A percentile compares a stretch with the other conserved stretches of the same genome.
phyloP scores from a whole-genome alignment of 2,113 vertebrate genomes.

The Urocolius indicus region DNA sequence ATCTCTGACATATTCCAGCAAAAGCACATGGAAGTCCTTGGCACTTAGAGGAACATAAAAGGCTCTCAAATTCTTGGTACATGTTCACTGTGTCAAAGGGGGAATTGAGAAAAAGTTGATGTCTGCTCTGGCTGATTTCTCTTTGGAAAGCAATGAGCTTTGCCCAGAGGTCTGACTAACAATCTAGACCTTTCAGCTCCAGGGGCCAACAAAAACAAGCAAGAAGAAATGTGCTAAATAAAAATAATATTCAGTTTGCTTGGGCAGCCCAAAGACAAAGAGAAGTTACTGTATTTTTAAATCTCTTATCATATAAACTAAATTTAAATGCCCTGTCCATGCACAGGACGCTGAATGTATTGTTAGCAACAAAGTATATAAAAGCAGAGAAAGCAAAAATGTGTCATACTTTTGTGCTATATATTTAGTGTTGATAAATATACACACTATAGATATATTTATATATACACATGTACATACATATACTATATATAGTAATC shows the following conservation, averaged over 20 bases:
- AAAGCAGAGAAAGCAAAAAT: not conserved
- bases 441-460: too few species aligned
- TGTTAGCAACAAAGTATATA: not conserved
- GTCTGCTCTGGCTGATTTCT: not conserved
- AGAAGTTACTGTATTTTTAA: not conserved
- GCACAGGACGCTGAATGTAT: not conserved
- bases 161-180: not conserved
- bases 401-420: not conserved
- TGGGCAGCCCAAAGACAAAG: not conserved
- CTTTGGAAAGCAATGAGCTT: not conserved
- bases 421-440: too few species aligned
- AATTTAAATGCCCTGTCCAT: not conserved
- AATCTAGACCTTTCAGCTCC: not conserved
- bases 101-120: not conserved
- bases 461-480: too few species aligned
- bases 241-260: not conserved
- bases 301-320: not conserved
- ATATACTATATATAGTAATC: too few species aligned
- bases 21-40: not conserved
- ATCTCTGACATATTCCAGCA: not conserved
- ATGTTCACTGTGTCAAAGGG: not conserved
- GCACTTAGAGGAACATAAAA: not conserved
- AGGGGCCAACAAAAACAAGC: not conserved
- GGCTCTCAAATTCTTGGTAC: not conserved
- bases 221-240: not conserved